Base-by-base conservation (phyloP, 1,140 invertebrate species). In the Drosophila pseudoananassae region DNA sequence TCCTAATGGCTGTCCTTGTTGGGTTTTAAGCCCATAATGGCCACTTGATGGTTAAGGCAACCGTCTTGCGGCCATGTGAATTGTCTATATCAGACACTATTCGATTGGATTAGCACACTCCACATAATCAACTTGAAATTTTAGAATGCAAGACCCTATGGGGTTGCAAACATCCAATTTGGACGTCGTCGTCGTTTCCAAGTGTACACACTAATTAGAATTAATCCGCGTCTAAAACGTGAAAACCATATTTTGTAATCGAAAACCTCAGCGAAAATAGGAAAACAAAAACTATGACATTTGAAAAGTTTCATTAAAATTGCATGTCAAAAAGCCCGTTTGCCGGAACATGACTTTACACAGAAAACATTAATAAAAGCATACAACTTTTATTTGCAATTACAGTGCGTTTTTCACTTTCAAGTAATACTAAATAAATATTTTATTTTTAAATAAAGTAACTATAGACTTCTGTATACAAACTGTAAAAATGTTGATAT, bases 11-110 rank as follows among this genome's bases (percentile, higher is more conserved):
- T 61, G 70, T 69, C 71, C 78, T 76, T 82, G 57, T 74, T 63
- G 56, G 84, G 71, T 73, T 76, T 83, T 88, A 88, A 88, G 84
- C 83, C 52, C 79, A 70, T 88, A 88, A 88, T 88, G 84, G 78
- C 71, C 83, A 89, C 83, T 88, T 88, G 78, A 88, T 82, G 72
- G 71, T 79, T 70, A 55, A 68, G 60, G 60, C 53, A 40, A 75
- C 36, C 29, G 17, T 65, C 31, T 51, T 52, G 43, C 20, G 23
- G 38, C 9, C n/a, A 46, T 4, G 23, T 12, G 27, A 5, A 31
- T 10, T 49, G n/a, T 20, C 23, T 72, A 25, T 43, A 20, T 68
- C 6, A 23, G 64, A 14, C 50, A 15, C 23, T 27, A 15, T 17
- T 53, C 15, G 40, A 76, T 76, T 74, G 45, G 70, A 76, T 76